Evolutionary conservation across 2,113 vertebrate species (phyloP).

Genomic region (Indicator maculatus): DNA sequence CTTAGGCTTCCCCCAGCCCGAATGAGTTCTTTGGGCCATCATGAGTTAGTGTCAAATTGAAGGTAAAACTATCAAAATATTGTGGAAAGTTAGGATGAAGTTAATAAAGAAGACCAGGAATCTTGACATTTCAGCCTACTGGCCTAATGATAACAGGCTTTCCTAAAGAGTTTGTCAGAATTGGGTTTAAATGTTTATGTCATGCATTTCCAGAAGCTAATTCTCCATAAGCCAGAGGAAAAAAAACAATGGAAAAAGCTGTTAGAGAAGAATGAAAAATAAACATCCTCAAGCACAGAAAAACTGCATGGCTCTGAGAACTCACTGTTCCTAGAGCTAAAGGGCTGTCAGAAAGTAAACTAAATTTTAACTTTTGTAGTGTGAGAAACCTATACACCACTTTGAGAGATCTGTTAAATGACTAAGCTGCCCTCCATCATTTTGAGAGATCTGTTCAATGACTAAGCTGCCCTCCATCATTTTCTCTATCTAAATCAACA

Average conservation of each 20-base stretch:
- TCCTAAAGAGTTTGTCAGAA: background rate
- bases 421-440: too few species aligned
- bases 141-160: background rate
- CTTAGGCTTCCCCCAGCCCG: background rate
- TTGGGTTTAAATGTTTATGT: background rate
- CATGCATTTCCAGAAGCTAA: background rate
- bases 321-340: background rate
- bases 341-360: constrained; percentile 11
- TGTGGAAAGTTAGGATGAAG: background rate
- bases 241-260: background rate
- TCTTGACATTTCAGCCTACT: background rate
- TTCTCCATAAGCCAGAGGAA: background rate
- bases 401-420: background rate
- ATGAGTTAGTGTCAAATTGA: background rate
- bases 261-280: background rate
- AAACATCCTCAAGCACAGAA: background rate
- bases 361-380: background rate
- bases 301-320: background rate
- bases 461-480: too few species aligned
- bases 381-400: background rate
- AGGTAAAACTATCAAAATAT: background rate
- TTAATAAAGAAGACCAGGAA: background rate
- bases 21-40: background rate
- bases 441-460: background rate
- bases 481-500: background rate